Conservation (phyloP, 2,113 vertebrate species). For the Sinocyclocheilus anshuiensis region DNA sequence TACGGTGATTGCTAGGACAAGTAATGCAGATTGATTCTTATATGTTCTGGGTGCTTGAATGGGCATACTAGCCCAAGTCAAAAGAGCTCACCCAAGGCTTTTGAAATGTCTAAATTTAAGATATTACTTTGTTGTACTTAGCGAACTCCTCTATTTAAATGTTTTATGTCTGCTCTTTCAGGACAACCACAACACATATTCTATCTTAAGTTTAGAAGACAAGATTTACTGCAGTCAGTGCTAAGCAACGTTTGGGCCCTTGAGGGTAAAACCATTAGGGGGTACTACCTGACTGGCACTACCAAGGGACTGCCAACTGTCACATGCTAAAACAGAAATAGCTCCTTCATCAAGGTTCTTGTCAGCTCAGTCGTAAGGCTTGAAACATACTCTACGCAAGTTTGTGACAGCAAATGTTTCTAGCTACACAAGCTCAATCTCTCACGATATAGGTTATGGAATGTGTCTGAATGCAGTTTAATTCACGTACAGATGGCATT, state of each 20-base stretch:
- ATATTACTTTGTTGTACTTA: not conserved
- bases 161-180: not conserved
- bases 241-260: slow-evolving; percentile 22
- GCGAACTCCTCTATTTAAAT: not conserved
- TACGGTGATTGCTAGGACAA: no score
- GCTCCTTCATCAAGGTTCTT: not conserved
- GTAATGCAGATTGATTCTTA: no score
- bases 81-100: no score
- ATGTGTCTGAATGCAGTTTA: not conserved
- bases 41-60: no score
- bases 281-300: not conserved
- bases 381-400: not conserved
- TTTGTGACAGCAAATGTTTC: not conserved
- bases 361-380: not conserved
- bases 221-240: not conserved
- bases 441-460: not conserved
- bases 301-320: slow-evolving; percentile 3
- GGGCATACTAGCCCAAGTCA: no score
- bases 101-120: not conserved
- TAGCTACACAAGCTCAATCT: not conserved
- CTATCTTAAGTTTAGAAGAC: not conserved
- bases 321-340: slow-evolving; percentile 10
- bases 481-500: not conserved
- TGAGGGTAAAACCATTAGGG: not conserved
- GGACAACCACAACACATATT: not conserved